These are phyloP conservation scores for Neostethus bicornis DNA, from an alignment of 2,797 vertebrate genomes.

Conservation along the genomic window DNA sequence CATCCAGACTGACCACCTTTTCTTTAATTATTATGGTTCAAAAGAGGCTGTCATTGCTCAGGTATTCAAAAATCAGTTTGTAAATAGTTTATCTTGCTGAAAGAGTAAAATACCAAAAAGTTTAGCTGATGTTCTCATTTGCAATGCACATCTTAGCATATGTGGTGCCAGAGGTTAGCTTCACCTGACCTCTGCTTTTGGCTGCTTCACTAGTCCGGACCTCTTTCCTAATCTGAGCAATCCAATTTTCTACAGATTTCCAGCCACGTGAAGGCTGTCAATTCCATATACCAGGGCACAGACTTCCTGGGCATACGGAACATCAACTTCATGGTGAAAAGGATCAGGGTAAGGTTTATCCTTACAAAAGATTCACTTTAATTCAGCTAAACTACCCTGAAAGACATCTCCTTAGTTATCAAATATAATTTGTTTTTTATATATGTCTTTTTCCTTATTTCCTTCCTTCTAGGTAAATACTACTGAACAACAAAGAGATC, in stretches of 20 bases:
- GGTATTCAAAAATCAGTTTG: conserved; percentile 83
- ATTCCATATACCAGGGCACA: conserved; percentile 94
- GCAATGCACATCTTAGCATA: not conserved
- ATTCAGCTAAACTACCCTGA: not conserved
- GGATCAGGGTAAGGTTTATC: conserved; percentile 88
- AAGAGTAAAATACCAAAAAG: not conserved
- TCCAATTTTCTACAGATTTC: conserved; percentile 85
- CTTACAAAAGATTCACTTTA: conserved; percentile 2
- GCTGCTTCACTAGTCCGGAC: not conserved
- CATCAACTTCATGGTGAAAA: conserved; percentile 99
- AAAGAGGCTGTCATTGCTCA: conserved; percentile 95
- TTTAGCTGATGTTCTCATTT: conserved; percentile 3
- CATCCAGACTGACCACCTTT: conserved; percentile 96
- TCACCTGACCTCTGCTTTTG: not conserved
- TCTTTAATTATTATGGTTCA: conserved; percentile 86
- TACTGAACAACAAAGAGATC: conserved; percentile 84
- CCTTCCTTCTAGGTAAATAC: conserved; percentile 86
- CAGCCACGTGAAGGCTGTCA: conserved; percentile 95
- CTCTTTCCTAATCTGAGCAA: conserved; percentile 1
- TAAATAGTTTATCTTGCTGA: no score
- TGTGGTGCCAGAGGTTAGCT: not conserved
- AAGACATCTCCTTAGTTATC: not conserved
- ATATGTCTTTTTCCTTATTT: not conserved
- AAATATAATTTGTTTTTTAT: not conserved
- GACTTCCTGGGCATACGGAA: conserved; percentile 95